Evolutionary conservation across 1,140 invertebrate genomes (phyloP), one percentile per base, ranked within the genome.

Genomic region (Camponotus vicinus): DNA sequence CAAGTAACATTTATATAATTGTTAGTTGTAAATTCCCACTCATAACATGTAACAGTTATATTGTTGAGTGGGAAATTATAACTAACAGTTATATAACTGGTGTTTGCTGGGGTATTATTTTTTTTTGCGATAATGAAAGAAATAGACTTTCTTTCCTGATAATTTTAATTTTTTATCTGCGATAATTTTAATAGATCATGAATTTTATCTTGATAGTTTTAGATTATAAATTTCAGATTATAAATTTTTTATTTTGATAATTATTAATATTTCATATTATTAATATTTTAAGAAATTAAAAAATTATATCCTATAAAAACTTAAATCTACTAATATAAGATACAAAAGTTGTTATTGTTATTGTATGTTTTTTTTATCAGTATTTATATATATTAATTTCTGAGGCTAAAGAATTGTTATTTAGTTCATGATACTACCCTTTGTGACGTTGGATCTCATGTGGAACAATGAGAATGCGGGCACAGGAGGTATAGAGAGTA

Each of bases 351-450:
- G 9, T n/a, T n/a, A 37, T 37, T 21, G 8, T 78, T 52, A 9
- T 2, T 69, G 4, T 67, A 37, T 21, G 37, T 8, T 37, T 57
- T 21, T 21, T 21, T 42, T 42, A 69, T 69, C 34, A 69, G 18
- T 59, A 42, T 11, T 6, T 0, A 49, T 32, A 27, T 59, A 57
- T 34, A 67, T 52, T 32, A 32, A 27, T 61, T 77, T 64, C 7
- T 77, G 45, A 45, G 8, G n/a, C 9, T 8, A 34, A 42, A n/a
- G 3, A 37, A 64, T 55, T 63, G 1, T 67, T 52, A 32, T 78
- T 83, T 55, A 85, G 71, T 13, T 78, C 7, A 9, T 32, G 21
- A 21, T 45, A 32, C 1, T 78, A 21, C 34, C 49, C 1, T 66
- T 34, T 5, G 1, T 57, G 3, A 15, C 42, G 8, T 37, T 42